These are phyloP conservation scores for Cephus runcator DNA, from an alignment of 2,888 invertebrate species.

Conservation along the genomic window DNA sequence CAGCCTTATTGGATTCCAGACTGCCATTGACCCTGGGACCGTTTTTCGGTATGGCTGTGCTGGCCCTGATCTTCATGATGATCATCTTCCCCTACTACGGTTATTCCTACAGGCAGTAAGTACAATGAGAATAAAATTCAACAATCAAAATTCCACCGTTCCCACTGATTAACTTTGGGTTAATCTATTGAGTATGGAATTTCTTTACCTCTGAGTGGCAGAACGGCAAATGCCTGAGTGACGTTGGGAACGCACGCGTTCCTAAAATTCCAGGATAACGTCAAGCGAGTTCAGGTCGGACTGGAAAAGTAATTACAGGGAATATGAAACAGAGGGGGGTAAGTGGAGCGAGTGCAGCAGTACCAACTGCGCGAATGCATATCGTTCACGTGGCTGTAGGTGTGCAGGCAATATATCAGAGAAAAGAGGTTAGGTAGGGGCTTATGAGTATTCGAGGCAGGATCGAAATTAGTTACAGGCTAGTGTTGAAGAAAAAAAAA, in stretches of 20 bases:
- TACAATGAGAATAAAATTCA: conserved; percentile 17
- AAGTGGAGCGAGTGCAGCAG: background rate
- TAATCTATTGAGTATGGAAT: background rate
- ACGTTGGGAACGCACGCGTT: background rate
- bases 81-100: conserved; percentile 44
- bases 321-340: conserved; percentile 25
- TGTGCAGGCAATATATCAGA: background rate
- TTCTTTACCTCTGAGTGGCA: background rate
- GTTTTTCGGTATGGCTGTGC: conserved; percentile 44
- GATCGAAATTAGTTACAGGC: background rate
- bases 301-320: conserved; percentile 38
- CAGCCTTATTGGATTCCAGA: conserved; percentile 37
- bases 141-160: background rate
- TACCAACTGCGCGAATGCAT: background rate
- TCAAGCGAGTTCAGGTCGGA: background rate
- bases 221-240: background rate
- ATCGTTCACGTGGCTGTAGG: background rate
- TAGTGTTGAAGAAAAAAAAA: background rate
- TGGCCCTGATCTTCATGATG: conserved; percentile 41
- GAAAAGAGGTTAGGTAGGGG: background rate
- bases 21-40: conserved; percentile 37
- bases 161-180: background rate
- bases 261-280: background rate
- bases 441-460: background rate
- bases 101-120: conserved; percentile 53